phyloP scores from a whole-genome alignment of 2,113 vertebrate genomes.

The Taurulus bubalis region DNA sequence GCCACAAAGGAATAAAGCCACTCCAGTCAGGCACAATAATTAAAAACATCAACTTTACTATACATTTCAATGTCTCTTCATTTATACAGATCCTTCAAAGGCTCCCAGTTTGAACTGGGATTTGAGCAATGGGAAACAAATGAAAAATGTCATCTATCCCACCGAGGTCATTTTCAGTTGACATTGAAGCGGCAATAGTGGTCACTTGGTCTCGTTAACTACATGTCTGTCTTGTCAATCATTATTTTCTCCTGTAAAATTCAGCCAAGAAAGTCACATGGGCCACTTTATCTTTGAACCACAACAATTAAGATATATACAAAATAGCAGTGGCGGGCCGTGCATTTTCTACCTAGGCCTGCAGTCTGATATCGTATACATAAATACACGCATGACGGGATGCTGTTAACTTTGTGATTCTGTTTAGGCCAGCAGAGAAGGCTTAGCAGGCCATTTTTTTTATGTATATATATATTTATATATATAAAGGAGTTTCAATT shows the following conservation, averaged over 20 bases:
- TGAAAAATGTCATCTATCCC: not conserved
- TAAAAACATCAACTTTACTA: not conserved
- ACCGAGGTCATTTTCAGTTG: not conserved
- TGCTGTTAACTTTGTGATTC: no score
- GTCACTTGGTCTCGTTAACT: not conserved
- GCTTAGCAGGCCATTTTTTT: no score
- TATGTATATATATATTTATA: no score
- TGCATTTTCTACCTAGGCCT: no score
- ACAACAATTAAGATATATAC: no score
- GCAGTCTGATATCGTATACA: no score
- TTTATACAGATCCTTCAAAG: not conserved
- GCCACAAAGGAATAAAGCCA: constrained; percentile 29
- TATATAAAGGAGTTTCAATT: not conserved
- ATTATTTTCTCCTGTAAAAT: not conserved
- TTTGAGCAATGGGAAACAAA: not conserved
- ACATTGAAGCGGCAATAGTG: not conserved
- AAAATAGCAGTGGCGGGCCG: no score
- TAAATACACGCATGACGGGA: no score
- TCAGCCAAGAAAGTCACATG: not conserved
- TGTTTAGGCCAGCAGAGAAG: no score
- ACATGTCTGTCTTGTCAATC: not conserved
- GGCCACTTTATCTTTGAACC: not conserved
- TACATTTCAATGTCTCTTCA: constrained; percentile 4
- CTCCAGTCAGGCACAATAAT: constrained; percentile 9
- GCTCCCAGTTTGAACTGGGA: not conserved